phyloP scores from a whole-genome alignment of 2,888 invertebrate genomes.

The Sicus ferrugineus region DNA sequence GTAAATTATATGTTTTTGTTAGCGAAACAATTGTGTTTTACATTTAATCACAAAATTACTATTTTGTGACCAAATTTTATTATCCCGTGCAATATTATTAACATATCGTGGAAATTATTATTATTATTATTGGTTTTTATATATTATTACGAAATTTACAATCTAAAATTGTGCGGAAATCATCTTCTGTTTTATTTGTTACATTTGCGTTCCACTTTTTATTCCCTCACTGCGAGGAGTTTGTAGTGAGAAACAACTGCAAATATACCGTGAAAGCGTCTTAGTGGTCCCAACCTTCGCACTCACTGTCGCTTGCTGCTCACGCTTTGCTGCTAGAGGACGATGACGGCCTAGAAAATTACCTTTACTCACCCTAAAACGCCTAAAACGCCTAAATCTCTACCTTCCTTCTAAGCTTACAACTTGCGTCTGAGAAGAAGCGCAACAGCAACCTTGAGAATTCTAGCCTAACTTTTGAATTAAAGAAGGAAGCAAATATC shows the following conservation, averaged over 20 bases:
- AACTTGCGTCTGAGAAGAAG: not conserved
- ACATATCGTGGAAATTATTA: too few relatives aligned
- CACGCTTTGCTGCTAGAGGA: slow-evolving; percentile 8
- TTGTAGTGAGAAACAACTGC: too few relatives aligned
- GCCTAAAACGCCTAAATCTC: slow-evolving; percentile 7
- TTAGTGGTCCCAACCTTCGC: not conserved
- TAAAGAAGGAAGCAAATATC: slow-evolving; percentile 53
- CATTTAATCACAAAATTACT: too few relatives aligned
- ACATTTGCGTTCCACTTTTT: not conserved
- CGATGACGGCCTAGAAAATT: not conserved
- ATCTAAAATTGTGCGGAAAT: too few relatives aligned
- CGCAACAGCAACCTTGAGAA: not conserved
- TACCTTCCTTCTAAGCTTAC: not conserved
- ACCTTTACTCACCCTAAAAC: not conserved
- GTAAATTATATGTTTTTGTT: too few relatives aligned
- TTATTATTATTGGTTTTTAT: too few relatives aligned
- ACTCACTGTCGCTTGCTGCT: not conserved
- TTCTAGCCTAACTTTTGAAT: slow-evolving; percentile 27
- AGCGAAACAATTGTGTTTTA: too few relatives aligned
- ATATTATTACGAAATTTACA: too few relatives aligned
- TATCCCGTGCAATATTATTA: too few relatives aligned
- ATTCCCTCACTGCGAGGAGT: not conserved
- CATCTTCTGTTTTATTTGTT: not conserved
- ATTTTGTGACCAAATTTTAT: too few relatives aligned
- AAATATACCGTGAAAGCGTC: too few relatives aligned